Percentiles rank a stretch among this genome's conserved stretches.
phyloP scores from a whole-genome alignment of 92 coral and sea anemone species.

The Meandrina meandrites region DNA sequence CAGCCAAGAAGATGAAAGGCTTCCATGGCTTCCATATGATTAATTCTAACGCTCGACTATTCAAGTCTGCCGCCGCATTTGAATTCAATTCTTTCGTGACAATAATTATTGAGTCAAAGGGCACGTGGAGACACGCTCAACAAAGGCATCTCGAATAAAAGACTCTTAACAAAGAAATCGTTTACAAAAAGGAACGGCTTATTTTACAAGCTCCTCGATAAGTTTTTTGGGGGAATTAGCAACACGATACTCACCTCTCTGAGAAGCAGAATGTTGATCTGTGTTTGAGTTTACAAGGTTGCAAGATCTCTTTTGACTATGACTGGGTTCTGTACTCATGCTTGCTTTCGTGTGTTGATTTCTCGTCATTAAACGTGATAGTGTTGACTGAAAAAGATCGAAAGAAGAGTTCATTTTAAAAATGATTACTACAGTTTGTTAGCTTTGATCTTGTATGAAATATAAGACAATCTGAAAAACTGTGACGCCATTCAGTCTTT shows the following conservation, averaged over 20 bases:
- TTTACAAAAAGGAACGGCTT: conserved; percentile 9
- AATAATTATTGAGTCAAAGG: conserved; percentile 12
- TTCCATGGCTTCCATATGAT: neutral
- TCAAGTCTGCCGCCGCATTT: neutral
- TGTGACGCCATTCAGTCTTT: conserved; percentile 5
- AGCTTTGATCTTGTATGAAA: neutral
- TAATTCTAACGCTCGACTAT: neutral
- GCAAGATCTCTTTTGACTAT: neutral
- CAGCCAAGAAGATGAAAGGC: neutral
- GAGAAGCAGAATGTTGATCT: neutral
- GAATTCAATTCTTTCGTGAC: conserved; percentile 13
- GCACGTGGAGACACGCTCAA: conserved; percentile 41
- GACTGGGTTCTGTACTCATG: neutral
- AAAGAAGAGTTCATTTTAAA: neutral
- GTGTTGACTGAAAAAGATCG: conserved; percentile 14
- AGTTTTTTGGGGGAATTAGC: neutral
- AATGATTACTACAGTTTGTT: neutral
- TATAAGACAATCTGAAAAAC: neutral
- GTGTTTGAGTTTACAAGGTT: neutral
- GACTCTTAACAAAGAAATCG: conserved; percentile 19
- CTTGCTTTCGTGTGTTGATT: conserved; percentile 21
- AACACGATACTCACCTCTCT: conserved; percentile 24
- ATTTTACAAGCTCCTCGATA: neutral
- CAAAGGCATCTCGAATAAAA: conserved; percentile 32
- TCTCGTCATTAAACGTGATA: conserved; percentile 8